Percentiles rank a stretch among this genome's conserved stretches.
Evolutionary conservation across 1,140 invertebrate species (phyloP).

Genomic region (Aethina tumida): DNA sequence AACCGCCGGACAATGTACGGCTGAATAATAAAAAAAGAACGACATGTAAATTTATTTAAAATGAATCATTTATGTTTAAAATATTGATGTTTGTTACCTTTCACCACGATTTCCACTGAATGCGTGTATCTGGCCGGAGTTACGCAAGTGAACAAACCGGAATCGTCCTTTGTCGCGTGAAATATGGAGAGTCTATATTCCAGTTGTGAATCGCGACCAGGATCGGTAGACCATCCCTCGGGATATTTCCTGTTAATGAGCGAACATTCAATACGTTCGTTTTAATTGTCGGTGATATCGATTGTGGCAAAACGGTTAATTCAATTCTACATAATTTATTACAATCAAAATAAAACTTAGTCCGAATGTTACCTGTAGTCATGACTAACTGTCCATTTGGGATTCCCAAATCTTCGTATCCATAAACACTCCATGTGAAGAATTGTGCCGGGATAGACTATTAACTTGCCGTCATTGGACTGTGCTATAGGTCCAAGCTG

Average conservation of each 20-base stretch:
- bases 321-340: too few species aligned
- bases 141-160: slow-evolving; percentile 69
- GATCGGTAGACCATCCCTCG: slow-evolving; percentile 75
- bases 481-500: slow-evolving; percentile 73
- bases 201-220: slow-evolving; percentile 62
- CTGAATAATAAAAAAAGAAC: slow-evolving; percentile 34
- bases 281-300: too few species aligned
- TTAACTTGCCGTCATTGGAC: slow-evolving; percentile 72
- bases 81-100: too few species aligned
- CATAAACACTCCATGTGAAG: slow-evolving; percentile 81
- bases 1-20: slow-evolving; percentile 63
- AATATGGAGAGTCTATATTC: slow-evolving; percentile 75
- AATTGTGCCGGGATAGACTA: slow-evolving; percentile 75
- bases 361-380: slow-evolving; percentile 52
- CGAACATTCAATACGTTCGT: not conserved
- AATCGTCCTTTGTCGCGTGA: slow-evolving; percentile 67
- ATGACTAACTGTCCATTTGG: slow-evolving; percentile 72
- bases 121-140: slow-evolving; percentile 72
- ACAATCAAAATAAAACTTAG: too few species aligned
- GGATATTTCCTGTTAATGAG: slow-evolving; percentile 47
- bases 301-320: too few species aligned
- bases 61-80: too few species aligned
- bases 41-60: not conserved
- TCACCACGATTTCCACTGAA: slow-evolving; percentile 66
- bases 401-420: slow-evolving; percentile 72